Base-by-base conservation (phyloP, 2,888 invertebrate species). In the Pristionchus arcanus region DNA sequence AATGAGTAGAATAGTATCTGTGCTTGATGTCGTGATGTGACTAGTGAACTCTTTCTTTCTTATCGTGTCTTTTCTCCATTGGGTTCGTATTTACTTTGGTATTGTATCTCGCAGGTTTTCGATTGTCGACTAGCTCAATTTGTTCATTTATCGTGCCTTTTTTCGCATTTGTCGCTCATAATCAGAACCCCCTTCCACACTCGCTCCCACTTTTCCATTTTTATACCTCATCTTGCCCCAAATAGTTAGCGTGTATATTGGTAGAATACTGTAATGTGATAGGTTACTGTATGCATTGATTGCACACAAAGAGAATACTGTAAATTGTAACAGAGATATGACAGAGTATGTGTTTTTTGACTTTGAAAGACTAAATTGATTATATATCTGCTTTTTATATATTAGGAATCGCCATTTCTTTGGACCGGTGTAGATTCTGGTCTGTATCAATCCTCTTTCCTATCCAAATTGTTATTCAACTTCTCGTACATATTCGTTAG, bases 291-390 rank as follows among this genome's bases (percentile, higher is more conserved):
- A 74, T 74, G 74, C 34, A 31, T 71, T 16, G 16, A 71, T 71
- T 55, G 55, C 34, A 71, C 34, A 37, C 74, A 74, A 25, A 81
- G 28, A 53, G 81, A 81, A 81, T 81, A 49, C 49, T 49, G n/a
- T 81, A 81, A 42, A 81, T 81, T 81, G 28, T 81, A 42, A 81
- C n/a, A 81, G 81, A 81, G 81, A 81, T 81, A 74, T 81, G 49
- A 81, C 25, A 81, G 37, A 81, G 81, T 81, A 81, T 81, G 42
- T 81, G n/a, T 81, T 81, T 28, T 77, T 11, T 81, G 15, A 81
- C 63, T 63, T 63, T 63, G 63, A 63, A 63, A 63, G 63, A 81
- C 28, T 15, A 53, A 15, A 11, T 49, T 28, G 21, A n/a, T 42
- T 77, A 42, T 77, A 16, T 74, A 31, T 74, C 74, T 25, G 15